Evolutionary conservation across 2,888 invertebrate genomes (phyloP).

Genomic region (Hydriomena furcata): DNA sequence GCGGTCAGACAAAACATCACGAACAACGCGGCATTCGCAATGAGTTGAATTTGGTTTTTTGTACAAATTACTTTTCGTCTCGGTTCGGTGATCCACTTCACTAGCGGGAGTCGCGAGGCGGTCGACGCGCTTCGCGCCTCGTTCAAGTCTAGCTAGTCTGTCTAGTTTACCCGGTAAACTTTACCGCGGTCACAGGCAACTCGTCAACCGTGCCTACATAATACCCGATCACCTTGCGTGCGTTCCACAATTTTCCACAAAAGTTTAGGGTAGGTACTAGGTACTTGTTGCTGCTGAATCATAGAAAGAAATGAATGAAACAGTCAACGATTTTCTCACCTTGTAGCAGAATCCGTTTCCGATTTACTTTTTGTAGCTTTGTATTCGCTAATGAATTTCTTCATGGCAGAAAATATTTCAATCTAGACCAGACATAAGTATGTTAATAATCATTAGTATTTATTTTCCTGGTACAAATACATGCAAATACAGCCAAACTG

Average conservation of each 20-base stretch:
- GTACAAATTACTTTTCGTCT: slow-evolving; percentile 82
- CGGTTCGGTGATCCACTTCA: slow-evolving; percentile 79
- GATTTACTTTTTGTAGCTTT: slow-evolving; percentile 61
- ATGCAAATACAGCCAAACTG: too few relatives aligned
- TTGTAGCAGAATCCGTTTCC: slow-evolving; percentile 50
- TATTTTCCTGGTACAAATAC: too few relatives aligned
- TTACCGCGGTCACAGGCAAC: slow-evolving; percentile 48
- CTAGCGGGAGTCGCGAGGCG: slow-evolving; percentile 54
- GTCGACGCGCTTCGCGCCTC: slow-evolving; percentile 55
- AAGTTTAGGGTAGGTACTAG: slow-evolving; percentile 26
- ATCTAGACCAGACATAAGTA: neutral
- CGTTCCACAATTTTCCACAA: slow-evolving; percentile 15
- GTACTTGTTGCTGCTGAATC: too few relatives aligned
- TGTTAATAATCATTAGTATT: neutral
- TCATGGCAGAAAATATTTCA: slow-evolving; percentile 47
- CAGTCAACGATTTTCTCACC: slow-evolving; percentile 49
- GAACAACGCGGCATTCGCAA: slow-evolving; percentile 78
- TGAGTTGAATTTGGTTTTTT: slow-evolving; percentile 81
- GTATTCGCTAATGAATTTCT: slow-evolving; percentile 73
- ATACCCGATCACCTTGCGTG: slow-evolving; percentile 36
- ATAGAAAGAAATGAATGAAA: neutral
- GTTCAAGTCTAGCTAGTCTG: slow-evolving; percentile 47
- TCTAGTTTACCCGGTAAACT: slow-evolving; percentile 7
- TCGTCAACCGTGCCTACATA: slow-evolving; percentile 50
- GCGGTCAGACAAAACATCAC: slow-evolving; percentile 82